Base-by-base conservation (phyloP, 2,797 vertebrate genomes). In the Heliangelus exortis region DNA sequence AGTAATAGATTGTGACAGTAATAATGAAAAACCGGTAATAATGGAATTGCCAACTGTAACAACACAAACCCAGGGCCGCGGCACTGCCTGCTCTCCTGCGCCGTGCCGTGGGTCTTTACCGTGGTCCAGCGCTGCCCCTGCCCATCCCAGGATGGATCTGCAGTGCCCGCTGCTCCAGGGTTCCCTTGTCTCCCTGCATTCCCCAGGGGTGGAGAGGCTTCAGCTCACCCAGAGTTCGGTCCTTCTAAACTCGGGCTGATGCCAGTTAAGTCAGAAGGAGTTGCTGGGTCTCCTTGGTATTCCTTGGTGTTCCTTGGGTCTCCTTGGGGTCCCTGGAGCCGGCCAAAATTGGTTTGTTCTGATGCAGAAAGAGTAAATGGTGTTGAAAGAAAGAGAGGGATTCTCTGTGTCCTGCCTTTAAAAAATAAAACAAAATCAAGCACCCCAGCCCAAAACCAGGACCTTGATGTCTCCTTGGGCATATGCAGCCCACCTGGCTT, bases 201-300 rank as follows among this genome's bases (percentile, higher is more conserved):
- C 31, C 45, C 3, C 2, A 21, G 61, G 28, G 9, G 0, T 15
- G 11, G 19, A 39, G 47, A 67, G 69, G 15, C 36, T 7, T 2
- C 83, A 34, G 14, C 31, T 41, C 61, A 6, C 1, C 0, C 65
- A 29, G n/a, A 33, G 15, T 51, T 48, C 68, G 71, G 47, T 53
- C 66, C 23, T 48, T 74, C 66, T 39, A 51, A 69, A 67, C 16
- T 26, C 59, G 28, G 17, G 9, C 39, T 87, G 15, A 15, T 3
- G 2, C 48, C 50, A 10, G 12, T 21, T 45, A 61, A 3, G 18
- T 16, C 12, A 59, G n/a, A 61, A 71, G 25, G 45, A 43, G 25
- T 77, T 0, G 0, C 18, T 29, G 1, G 10, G 7, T 84, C 19
- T 68, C 22, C 17, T 63, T 61, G 31, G 19, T 0, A 1, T 31